These are phyloP conservation scores for Caenorhabditis sp. DNA, from an alignment of 2,888 invertebrate genomes.

Conservation along the genomic window DNA sequence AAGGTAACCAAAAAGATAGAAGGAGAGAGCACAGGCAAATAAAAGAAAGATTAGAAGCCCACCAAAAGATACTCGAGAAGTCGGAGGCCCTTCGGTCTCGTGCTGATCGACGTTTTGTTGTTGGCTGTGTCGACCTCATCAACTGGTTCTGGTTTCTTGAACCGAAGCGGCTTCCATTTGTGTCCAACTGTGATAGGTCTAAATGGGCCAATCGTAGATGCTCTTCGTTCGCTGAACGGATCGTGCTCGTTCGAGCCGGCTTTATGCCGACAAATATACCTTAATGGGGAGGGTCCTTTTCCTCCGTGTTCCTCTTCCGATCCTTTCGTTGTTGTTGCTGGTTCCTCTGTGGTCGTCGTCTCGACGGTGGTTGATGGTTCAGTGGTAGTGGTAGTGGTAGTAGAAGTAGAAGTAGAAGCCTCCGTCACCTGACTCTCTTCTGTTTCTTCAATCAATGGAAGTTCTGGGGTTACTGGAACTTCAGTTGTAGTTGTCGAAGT, in stretches of 20 bases:
- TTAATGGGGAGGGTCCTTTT: constrained; percentile 51
- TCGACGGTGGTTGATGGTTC: constrained; percentile 28
- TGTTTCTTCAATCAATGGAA: constrained; percentile 44
- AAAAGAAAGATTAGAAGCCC: constrained; percentile 62
- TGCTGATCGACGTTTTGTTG: constrained; percentile 35
- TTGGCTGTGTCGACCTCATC: constrained; percentile 25
- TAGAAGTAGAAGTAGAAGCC: constrained; percentile 42
- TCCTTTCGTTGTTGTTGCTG: constrained; percentile 45
- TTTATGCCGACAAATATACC: constrained; percentile 74
- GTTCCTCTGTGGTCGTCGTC: constrained; percentile 23
- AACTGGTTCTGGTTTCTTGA: constrained; percentile 64
- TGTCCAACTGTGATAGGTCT: constrained; percentile 69
- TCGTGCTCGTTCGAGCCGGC: constrained; percentile 67
- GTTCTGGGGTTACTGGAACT: constrained; percentile 30
- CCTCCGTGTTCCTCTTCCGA: constrained; percentile 34
- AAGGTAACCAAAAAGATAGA: constrained; percentile 36
- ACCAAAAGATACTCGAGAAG: constrained; percentile 75
- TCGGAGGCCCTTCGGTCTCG: constrained; percentile 51
- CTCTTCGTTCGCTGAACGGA: constrained; percentile 67
- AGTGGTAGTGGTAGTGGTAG: constrained; percentile 37
- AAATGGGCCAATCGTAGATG: constrained; percentile 72
- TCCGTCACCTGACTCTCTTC: constrained; percentile 39
- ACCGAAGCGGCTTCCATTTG: constrained; percentile 66
- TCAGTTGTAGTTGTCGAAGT: constrained; percentile 42
- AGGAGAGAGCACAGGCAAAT: constrained; percentile 28